phyloP scores from a whole-genome alignment of 1,140 invertebrate genomes.

The Ceratosolen solmsi region DNA sequence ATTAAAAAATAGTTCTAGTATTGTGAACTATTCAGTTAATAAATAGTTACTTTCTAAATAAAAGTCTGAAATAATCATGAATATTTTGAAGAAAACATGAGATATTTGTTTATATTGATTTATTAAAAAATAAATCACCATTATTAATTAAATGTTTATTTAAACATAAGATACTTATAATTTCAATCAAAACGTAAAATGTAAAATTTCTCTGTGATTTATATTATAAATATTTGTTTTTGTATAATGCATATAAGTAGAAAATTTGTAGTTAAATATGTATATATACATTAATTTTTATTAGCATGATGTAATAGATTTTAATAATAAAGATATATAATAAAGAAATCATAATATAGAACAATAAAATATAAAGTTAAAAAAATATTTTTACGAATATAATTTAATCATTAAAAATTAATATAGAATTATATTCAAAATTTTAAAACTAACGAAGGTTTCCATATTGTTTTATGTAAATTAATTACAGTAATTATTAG shows the following conservation, averaged over 20 bases:
- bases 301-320: too few species aligned
- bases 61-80: slow-evolving; percentile 52
- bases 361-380: slow-evolving; percentile 68
- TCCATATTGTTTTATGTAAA: too few species aligned
- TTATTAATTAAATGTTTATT: slow-evolving; percentile 64
- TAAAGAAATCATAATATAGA: too few species aligned
- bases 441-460: too few species aligned
- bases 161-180: slow-evolving; percentile 59
- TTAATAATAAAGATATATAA: too few species aligned
- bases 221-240: neutral
- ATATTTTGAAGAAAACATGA: slow-evolving; percentile 50
- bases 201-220: neutral
- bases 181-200: slow-evolving; percentile 42
- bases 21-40: slow-evolving; percentile 49
- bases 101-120: slow-evolving; percentile 41
- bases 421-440: too few species aligned
- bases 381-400: slow-evolving; percentile 68
- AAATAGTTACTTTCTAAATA: slow-evolving; percentile 47
- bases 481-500: too few species aligned
- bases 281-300: neutral
- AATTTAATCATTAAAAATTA: slow-evolving; percentile 58
- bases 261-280: slow-evolving; percentile 38
- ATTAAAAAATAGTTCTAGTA: slow-evolving; percentile 59
- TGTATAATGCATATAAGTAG: slow-evolving; percentile 65
- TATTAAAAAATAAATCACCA: slow-evolving; percentile 57